Base-by-base conservation (phyloP, 37 sponge, comb jelly and placozoan species). In the Corticium candelabrum region DNA sequence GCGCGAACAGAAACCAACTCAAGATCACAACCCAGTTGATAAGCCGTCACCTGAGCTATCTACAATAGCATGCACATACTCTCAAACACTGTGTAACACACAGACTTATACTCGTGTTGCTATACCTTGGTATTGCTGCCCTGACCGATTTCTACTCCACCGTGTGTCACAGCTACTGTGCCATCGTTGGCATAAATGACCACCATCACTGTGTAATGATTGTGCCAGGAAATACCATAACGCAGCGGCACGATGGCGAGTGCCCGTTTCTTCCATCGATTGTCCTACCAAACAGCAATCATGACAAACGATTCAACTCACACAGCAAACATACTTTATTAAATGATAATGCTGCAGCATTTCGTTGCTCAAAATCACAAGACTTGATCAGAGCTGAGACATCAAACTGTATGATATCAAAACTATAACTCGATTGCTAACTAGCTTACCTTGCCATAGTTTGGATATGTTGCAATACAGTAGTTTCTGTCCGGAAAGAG, bases 71-170 rank as follows among this genome's bases (percentile, higher is more conserved):
- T n/a, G n/a, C n/a, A n/a, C n/a, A n/a, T n/a, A n/a, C n/a, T n/a
- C n/a, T n/a, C n/a, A n/a, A n/a, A n/a, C n/a, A 4, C 1, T 11
- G 7, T 68, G 31, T 37, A 75, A 21, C 41, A 50, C 15, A 50
- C 21, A 27, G 11, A 33, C 31, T 41, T 40, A 40, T 31, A 77
- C 21, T 50, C 62, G 62, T 50, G 21, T 50, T 50, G 11, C 11
- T 50, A 85, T 5, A 84, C 90, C 90, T 90, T 90, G 38, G 85
- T 85, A 76, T 90, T 90, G 68, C 87, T 82, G 31, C 91, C 88
- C 41, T 90, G 91, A 37, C 91, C 91, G 36, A 90, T 79, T 40
- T 90, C 91, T 5, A 90, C 78, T 69, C 91, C 91, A 68, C 83
- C 88, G 37, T 87, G 87, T 30, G 82, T 39, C 1, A 90, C 71